Evolutionary conservation across 2,113 vertebrate genomes (phyloP), one percentile per base, ranked within the genome.

Genomic region (Mesembrinibis cayennensis): DNA sequence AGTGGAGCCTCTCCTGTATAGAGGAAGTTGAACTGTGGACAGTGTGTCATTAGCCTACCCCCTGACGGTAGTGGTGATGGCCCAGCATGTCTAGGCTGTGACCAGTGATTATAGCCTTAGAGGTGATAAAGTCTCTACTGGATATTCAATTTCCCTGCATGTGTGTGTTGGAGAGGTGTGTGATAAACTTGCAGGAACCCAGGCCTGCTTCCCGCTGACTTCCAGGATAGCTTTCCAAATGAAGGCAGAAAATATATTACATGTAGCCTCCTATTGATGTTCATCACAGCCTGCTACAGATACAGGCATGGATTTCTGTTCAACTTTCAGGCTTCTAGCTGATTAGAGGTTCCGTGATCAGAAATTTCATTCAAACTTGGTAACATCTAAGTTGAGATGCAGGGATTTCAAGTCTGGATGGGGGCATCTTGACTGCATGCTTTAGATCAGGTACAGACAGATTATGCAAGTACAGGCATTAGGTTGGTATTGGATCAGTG

Each of bases 1-100:
- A 71, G 27, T 56, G 7, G 16, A 87, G 40, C 50, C 32, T 77
- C 5, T 67, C 9, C 11, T 40, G 13, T 25, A 4, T 7, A 23
- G 29, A 58, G 42, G 25, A 59, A 30, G 34, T 11, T 69, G 40
- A 89, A 40, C 13, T 34, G 2, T 4, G 27, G 42, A 25, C 10
- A 34, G 21, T 0, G 0, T 83, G 38, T 67, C 0, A 0, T 74
- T 76, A 76, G 17, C 0, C 0, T 77, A 34, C 5, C 4, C 10
- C 52, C 13, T 47, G n/a, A 38, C 13, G 49, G 49, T 36, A 50
- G 10, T 22, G 20, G 19, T 52, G 67, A 9, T 78, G 10, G 17
- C 55, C 66, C 71, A 81, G 29, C 17, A 23, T 49, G 34, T 17
- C 30, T 36, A 58, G 63, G 11, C 19, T 89, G 67, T 84, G 30